Base-by-base conservation (phyloP, 2,797 vertebrate species). In the Columba guinea region DNA sequence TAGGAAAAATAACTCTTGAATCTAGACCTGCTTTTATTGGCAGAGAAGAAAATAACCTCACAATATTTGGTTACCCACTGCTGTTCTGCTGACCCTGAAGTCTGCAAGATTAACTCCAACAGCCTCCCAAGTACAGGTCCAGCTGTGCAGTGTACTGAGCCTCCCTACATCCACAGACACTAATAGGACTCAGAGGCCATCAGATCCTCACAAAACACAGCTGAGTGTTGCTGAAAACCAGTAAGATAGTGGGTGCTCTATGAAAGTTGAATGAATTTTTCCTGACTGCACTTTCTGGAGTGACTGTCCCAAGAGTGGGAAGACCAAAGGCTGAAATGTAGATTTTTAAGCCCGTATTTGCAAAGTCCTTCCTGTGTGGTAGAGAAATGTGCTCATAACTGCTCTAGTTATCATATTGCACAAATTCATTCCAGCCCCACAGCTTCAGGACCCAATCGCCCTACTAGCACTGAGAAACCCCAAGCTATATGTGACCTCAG, bases 141-240 rank as follows among this genome's bases (percentile, higher is more conserved):
- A 39, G 28, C 21, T 41, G 21, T 15, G 51, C 67, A 68, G 13
- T 4, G 9, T 21, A 26, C 32, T 0, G 0, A 70, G 23, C 32
- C 41, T 51, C 58, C 55, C 62, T 86, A 9, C 3, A 84, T 30
- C 13, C 78, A 32, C 11, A 8, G 15, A 20, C 20, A n/a, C 19
- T 68, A 64, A 1, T 1, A 84, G 51, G 62, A 84, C 13, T 4
- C 34, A 79, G 26, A 55, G 17, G 44, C 15, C 11, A 5, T 6
- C 11, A 69, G 59, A 53, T 15, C 16, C 19, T 77, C 46, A 63
- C 7, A 44, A 63, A 91, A 62, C 7, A 63, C 64, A 37, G n/a
- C 62, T 58, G n/a, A 77, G 21, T 6, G 1, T n/a, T 70, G 63
- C n/a, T 52, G n/a, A 84, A 35, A 35, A n/a, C 4, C 3, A 70